These are phyloP conservation scores for Plagiodera versicolora DNA, from an alignment of 2,888 invertebrate genomes.

Conservation along the genomic window DNA sequence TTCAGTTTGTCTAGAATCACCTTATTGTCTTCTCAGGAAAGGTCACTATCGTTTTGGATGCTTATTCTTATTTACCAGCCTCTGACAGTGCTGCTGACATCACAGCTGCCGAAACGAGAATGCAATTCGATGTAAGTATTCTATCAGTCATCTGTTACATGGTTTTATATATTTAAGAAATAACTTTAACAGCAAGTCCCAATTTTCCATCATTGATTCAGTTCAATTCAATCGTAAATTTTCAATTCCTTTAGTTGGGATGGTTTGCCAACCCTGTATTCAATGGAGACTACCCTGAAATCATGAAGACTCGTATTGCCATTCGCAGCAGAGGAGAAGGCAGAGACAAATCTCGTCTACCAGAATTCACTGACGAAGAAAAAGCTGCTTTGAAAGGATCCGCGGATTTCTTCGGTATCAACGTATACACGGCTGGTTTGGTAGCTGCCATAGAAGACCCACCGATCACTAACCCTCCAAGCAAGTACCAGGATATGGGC, in stretches of 20 bases:
- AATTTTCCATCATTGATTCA: too few species aligned
- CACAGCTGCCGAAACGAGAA: constrained; percentile 58
- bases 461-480: constrained; percentile 2
- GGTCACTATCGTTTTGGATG: constrained; percentile 62
- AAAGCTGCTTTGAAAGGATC: constrained; percentile 63
- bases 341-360: constrained; percentile 64
- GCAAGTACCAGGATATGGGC: constrained; percentile 5
- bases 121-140: constrained; percentile 23
- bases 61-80: constrained; percentile 60
- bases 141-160: neutral
- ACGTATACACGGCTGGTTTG: constrained; percentile 64
- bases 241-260: constrained; percentile 33
- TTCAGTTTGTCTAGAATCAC: too few species aligned
- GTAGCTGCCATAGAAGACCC: constrained; percentile 12
- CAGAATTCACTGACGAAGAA: constrained; percentile 61
- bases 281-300: constrained; percentile 66
- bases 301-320: constrained; percentile 63
- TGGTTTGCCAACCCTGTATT: constrained; percentile 61
- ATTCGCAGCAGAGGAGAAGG: constrained; percentile 62
- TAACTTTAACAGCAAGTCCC: constrained; percentile 27
- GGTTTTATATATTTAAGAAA: neutral
- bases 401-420: constrained; percentile 73
- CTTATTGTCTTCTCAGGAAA: constrained; percentile 21
- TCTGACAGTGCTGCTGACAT: constrained; percentile 55
- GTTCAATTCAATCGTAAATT: too few species aligned